Evolutionary conservation across 2,113 vertebrate genomes (phyloP).

Genomic region (Brachyhypopomus gauderio): DNA sequence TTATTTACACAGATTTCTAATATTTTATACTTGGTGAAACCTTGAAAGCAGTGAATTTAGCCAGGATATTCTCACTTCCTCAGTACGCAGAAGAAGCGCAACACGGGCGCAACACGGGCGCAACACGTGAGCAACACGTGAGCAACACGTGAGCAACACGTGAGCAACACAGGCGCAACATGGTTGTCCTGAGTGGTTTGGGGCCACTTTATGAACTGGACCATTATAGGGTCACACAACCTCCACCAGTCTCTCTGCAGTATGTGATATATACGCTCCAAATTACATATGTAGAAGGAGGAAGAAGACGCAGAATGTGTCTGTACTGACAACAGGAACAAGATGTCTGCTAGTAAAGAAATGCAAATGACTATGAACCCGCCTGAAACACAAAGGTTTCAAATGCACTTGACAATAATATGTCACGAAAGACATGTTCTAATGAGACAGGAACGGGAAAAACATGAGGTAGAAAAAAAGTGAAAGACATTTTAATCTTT

Average conservation of each 20-base stretch:
- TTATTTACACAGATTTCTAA: no score
- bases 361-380: constrained; percentile 71
- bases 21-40: no score
- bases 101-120: no score
- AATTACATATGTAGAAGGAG: constrained; percentile 36
- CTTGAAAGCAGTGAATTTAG: no score
- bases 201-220: no score
- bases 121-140: no score
- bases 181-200: no score
- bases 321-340: constrained; percentile 69
- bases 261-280: neutral
- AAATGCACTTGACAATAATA: constrained; percentile 70
- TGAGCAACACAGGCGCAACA: no score
- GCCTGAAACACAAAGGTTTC: constrained; percentile 70
- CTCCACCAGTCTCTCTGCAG: neutral
- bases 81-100: no score
- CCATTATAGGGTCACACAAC: neutral
- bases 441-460: constrained; percentile 70
- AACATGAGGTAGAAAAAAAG: constrained; percentile 38
- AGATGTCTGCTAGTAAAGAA: constrained; percentile 70
- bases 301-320: constrained; percentile 52
- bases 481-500: constrained; percentile 73
- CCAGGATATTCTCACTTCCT: no score
- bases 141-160: no score
- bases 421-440: constrained; percentile 70